Conservation (phyloP, 2,113 vertebrate species). For the Sinocyclocheilus maitianheensis region DNA sequence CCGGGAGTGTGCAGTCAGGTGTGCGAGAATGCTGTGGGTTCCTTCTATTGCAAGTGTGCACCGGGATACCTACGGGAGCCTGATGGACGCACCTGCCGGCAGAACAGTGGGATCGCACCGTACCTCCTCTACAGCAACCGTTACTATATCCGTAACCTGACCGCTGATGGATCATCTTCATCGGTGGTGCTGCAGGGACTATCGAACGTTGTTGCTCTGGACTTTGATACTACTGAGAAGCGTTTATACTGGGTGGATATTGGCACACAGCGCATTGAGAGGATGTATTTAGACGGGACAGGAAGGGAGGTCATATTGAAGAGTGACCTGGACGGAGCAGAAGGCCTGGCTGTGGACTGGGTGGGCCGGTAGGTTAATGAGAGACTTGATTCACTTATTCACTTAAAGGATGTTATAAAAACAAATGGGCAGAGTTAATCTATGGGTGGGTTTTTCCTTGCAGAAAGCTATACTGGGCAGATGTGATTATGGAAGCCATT, state of each 20-base stretch:
- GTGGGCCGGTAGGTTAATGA: slow-evolving; percentile 65
- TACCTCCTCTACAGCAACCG: slow-evolving; percentile 98
- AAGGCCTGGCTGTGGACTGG: slow-evolving; percentile 96
- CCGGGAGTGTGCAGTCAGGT: slow-evolving; percentile 93
- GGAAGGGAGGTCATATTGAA: slow-evolving; percentile 84
- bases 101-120: slow-evolving; percentile 93
- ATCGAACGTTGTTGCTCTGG: slow-evolving; percentile 87
- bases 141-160: slow-evolving; percentile 96
- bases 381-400: background rate
- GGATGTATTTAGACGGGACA: slow-evolving; percentile 91
- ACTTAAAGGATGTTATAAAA: background rate
- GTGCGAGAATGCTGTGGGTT: slow-evolving; percentile 92
- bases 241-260: slow-evolving; percentile 94
- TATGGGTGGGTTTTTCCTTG: background rate
- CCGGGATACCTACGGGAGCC: slow-evolving; percentile 92
- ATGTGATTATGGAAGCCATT: slow-evolving; percentile 84
- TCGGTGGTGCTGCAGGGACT: slow-evolving; percentile 95
- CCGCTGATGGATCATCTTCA: slow-evolving; percentile 84
- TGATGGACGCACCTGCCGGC: slow-evolving; percentile 89
- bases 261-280: slow-evolving; percentile 85
- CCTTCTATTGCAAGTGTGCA: slow-evolving; percentile 94
- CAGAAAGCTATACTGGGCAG: slow-evolving; percentile 95
- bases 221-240: slow-evolving; percentile 92
- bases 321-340: slow-evolving; percentile 77
- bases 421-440: background rate